These are phyloP conservation scores for Pelosia muscerda DNA, from an alignment of 2,888 invertebrate genomes.

Conservation along the genomic window DNA sequence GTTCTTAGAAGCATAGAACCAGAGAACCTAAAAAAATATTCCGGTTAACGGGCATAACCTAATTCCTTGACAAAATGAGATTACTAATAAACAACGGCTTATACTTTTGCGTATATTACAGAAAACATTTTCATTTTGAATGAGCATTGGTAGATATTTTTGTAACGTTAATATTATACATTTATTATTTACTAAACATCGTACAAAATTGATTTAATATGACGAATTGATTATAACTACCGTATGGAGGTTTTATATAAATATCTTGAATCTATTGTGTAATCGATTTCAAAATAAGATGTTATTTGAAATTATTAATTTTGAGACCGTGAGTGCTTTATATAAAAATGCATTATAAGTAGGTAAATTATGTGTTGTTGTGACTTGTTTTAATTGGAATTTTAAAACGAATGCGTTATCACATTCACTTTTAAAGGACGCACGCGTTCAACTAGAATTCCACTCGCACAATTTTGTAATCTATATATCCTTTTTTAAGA, in stretches of 20 bases:
- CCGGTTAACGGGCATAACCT: neutral
- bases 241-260: neutral
- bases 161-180: neutral
- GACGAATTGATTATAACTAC: conserved; percentile 1
- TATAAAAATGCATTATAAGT: neutral
- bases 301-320: conserved; percentile 2
- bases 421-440: conserved; percentile 17
- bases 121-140: neutral
- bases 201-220: neutral
- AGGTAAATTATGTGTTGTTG: neutral
- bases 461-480: conserved; percentile 11
- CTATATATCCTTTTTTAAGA: conserved; percentile 6
- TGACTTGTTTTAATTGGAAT: conserved; percentile 1
- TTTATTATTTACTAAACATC: neutral
- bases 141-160: neutral
- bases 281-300: neutral
- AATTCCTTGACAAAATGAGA: neutral
- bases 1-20: too few relatives aligned
- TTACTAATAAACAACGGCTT: too few relatives aligned
- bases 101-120: too few relatives aligned
- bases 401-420: neutral
- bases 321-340: neutral
- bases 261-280: neutral
- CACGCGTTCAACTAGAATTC: conserved; percentile 10
- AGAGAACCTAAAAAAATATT: neutral